These are phyloP conservation scores for Drymonia ruficornis DNA, from an alignment of 2,888 invertebrate genomes.

Conservation along the genomic window DNA sequence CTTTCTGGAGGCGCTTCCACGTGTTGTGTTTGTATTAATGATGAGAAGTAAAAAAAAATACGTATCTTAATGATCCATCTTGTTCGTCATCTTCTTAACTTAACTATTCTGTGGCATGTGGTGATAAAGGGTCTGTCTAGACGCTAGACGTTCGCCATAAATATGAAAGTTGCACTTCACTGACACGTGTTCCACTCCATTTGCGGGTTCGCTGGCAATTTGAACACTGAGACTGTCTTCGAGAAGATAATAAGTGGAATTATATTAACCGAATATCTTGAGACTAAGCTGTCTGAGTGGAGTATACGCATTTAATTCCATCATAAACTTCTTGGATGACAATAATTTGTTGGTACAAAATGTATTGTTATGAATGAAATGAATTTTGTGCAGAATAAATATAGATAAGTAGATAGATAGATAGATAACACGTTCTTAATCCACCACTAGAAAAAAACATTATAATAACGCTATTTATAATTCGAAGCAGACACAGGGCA, in stretches of 20 bases:
- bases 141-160: conserved; percentile 21
- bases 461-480: too few relatives aligned
- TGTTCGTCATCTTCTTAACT: background rate
- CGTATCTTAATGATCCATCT: too few relatives aligned
- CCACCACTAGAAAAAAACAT: too few relatives aligned
- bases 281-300: background rate
- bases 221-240: background rate
- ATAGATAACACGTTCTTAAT: too few relatives aligned
- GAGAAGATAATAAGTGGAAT: background rate
- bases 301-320: background rate
- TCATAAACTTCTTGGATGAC: background rate
- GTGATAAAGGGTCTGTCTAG: conserved; percentile 31
- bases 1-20: too few relatives aligned
- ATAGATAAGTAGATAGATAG: too few relatives aligned
- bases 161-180: conserved; percentile 24
- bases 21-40: too few relatives aligned
- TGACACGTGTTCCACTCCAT: conserved; percentile 16
- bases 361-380: too few relatives aligned
- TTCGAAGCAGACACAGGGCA: too few relatives aligned
- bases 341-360: background rate
- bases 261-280: background rate
- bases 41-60: too few relatives aligned
- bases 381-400: too few relatives aligned
- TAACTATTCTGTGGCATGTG: background rate
- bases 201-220: background rate